Base-by-base conservation (phyloP, 2,888 invertebrate genomes). In the Apodemia zela region DNA sequence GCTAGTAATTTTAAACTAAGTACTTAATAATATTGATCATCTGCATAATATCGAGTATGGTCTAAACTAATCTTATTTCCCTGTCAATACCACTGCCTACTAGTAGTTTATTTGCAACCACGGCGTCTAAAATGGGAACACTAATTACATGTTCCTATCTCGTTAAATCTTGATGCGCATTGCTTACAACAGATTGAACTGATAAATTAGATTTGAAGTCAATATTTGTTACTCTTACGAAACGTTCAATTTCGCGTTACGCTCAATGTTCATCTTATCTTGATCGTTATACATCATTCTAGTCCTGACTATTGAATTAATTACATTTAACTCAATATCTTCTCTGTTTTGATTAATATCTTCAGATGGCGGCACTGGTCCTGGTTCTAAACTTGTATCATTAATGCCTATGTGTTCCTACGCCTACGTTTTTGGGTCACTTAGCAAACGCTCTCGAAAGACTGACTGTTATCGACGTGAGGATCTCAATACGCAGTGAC, bases 401-500 rank as follows among this genome's bases (percentile, higher is more conserved):
- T 54, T 54, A 54, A 54, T 54, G 54, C 25, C 54, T 29, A n/a
- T 54, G 61, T 65, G 63, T 63, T 59, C 49, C 63, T 60, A 60
- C 63, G 63, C 63, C 65, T 60, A 65, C 65, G 38, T 60, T 65
- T 65, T 65, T 67, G 60, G 67, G 67, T 67, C 62, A 65, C 54
- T 25, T 54, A n/a, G 51, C 59, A 63, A 65, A 64, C 67, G 64
- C 61, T 63, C 67, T 65, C 62, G 63, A 62, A 59, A 63, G 59
- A 62, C 62, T 58, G 62, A 65, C 71, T 64, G 64, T 70, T 77
- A 78, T 78, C 79, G 65, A 63, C 67, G 67, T 68, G 65, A 68
- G 68, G 74, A 80, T 80, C 80, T 78, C 71, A 77, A 78, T 77
- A 72, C 72, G 68, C 72, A 70, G 70, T 71, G 77, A 80, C 80